Evolutionary conservation across 2,888 invertebrate genomes (phyloP).

Genomic region (Nebria brevicollis): DNA sequence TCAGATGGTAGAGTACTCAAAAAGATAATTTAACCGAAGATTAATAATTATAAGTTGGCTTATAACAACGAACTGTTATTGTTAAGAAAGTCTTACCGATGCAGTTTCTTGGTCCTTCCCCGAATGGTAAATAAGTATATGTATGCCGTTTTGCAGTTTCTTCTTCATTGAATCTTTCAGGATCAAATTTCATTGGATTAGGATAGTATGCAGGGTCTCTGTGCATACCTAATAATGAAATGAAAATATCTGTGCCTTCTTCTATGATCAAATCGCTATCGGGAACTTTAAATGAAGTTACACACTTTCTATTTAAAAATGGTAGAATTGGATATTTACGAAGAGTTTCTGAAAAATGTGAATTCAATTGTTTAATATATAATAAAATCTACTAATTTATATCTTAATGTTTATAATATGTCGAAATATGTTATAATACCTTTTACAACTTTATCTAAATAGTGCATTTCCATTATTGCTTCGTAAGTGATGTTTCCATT

Average conservation of each 20-base stretch:
- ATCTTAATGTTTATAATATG: neutral
- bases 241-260: constrained; percentile 59
- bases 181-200: constrained; percentile 39
- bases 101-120: constrained; percentile 36
- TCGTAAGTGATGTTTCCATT: constrained; percentile 57
- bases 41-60: neutral
- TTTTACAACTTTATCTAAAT: constrained; percentile 57
- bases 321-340: constrained; percentile 50
- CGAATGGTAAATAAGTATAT: constrained; percentile 31
- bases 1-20: no score
- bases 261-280: constrained; percentile 43
- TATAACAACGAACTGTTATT: neutral
- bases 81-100: constrained; percentile 11
- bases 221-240: constrained; percentile 64
- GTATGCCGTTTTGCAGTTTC: constrained; percentile 9
- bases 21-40: no score
- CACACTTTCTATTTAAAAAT: constrained; percentile 46
- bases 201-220: constrained; percentile 35
- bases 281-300: constrained; percentile 44
- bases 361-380: neutral
- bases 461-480: constrained; percentile 57
- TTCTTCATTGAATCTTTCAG: constrained; percentile 34
- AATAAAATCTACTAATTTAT: no score
- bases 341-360: constrained; percentile 48
- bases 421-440: constrained; percentile 50